Conservation (phyloP, 2,888 invertebrate species). For the Ophion obscuratus region DNA sequence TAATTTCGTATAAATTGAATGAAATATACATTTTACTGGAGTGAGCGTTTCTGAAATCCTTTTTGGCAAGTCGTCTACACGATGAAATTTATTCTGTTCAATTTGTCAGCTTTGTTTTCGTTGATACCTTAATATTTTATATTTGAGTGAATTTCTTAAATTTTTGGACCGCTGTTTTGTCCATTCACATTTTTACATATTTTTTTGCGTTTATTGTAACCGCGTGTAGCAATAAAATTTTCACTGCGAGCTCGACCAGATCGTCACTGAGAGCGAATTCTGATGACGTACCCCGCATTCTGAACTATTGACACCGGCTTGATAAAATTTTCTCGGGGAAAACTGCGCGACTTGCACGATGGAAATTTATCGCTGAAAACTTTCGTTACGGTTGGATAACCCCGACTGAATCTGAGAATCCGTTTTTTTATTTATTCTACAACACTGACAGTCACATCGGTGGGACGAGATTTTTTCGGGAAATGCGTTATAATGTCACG, state of each 20-base stretch:
- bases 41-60: not conserved
- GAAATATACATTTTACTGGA: not conserved
- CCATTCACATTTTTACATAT: not conserved
- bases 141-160: too few relatives aligned
- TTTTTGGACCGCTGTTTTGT: too few relatives aligned
- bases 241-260: not conserved
- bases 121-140: too few relatives aligned
- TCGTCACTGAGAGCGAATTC: not conserved
- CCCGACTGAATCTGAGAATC: constrained; percentile 19
- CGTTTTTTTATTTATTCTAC: constrained; percentile 6
- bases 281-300: not conserved
- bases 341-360: constrained; percentile 4
- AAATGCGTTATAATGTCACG: constrained; percentile 12
- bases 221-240: not conserved
- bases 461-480: constrained; percentile 45
- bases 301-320: constrained; percentile 51
- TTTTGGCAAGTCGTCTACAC: not conserved
- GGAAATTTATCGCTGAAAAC: not conserved
- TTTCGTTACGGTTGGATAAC: constrained; percentile 15
- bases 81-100: not conserved
- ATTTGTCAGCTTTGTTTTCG: too few relatives aligned
- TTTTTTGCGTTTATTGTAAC: not conserved
- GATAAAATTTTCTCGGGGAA: constrained; percentile 3
- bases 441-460: constrained; percentile 21
- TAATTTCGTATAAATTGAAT: not conserved